Percentiles rank a stretch among this genome's conserved stretches.
Conservation (phyloP, 2,797 vertebrate genomes). For the Echiichthys vipera region DNA sequence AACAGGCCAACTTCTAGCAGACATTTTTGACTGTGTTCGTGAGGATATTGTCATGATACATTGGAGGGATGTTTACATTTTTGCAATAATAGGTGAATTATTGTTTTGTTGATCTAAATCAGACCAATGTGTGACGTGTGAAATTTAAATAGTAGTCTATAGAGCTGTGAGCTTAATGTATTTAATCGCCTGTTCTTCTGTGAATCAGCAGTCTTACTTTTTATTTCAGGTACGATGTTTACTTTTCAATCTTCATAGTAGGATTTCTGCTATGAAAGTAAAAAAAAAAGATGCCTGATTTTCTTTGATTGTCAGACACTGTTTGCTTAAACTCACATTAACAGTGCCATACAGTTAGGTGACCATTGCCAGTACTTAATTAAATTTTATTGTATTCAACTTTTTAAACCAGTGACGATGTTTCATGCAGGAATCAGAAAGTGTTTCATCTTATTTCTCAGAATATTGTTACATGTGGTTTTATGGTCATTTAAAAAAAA, state of each 20-base stretch:
- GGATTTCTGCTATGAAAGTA: constrained; percentile 56
- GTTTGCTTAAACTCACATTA: constrained; percentile 65
- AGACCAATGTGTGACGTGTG: constrained; percentile 73
- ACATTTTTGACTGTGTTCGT: constrained; percentile 70
- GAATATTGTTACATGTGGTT: constrained; percentile 58
- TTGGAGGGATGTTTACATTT: constrained; percentile 81
- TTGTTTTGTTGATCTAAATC: constrained; percentile 69
- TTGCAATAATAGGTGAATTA: constrained; percentile 82
- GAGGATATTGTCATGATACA: constrained; percentile 72
- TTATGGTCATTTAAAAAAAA: constrained; percentile 48
- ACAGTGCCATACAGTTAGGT: constrained; percentile 73
- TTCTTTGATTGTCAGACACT: constrained; percentile 58
- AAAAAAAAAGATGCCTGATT: constrained; percentile 38
- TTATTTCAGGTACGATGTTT: constrained; percentile 72
- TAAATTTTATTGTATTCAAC: constrained; percentile 45
- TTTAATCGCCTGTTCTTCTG: constrained; percentile 61
- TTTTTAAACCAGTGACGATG: constrained; percentile 49
- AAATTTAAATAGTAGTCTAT: constrained; percentile 59
- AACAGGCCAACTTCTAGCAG: constrained; percentile 39
- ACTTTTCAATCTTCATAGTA: constrained; percentile 59
- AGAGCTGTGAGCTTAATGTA: constrained; percentile 65
- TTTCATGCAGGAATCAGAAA: constrained; percentile 49
- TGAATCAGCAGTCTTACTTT: constrained; percentile 69
- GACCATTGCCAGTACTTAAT: constrained; percentile 54
- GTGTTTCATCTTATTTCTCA: constrained; percentile 38